phyloP scores from a whole-genome alignment of 2,113 vertebrate genomes.

The Peucedramus taeniatus region DNA sequence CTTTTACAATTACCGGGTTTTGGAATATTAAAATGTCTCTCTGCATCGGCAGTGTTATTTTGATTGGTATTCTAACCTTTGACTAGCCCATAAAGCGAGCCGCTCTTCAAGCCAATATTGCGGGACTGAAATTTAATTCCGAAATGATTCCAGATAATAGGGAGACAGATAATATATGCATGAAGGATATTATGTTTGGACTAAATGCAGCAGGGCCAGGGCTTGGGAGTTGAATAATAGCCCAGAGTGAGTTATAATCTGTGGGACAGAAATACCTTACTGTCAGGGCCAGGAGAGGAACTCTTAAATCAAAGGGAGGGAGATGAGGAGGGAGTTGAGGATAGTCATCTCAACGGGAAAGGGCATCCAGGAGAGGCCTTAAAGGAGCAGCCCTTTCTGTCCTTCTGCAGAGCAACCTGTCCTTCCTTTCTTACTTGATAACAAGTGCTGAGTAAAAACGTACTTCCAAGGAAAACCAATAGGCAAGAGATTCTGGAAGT shows the following conservation, averaged over 20 bases:
- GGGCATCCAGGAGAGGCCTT: slow-evolving; percentile 51
- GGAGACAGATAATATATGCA: slow-evolving; percentile 99
- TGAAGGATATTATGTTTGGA: slow-evolving; percentile 99
- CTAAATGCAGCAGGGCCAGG: slow-evolving; percentile 86
- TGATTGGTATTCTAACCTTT: slow-evolving; percentile 99
- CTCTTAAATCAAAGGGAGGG: slow-evolving; percentile 89
- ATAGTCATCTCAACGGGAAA: slow-evolving; percentile 56
- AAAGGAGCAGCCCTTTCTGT: slow-evolving; percentile 18
- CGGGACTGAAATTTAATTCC: slow-evolving; percentile 95
- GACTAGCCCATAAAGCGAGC: slow-evolving; percentile 91
- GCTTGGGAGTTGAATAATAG: slow-evolving; percentile 97
- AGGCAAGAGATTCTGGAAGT: background rate
- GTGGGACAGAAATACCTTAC: slow-evolving; percentile 95
- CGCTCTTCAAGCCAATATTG: slow-evolving; percentile 90
- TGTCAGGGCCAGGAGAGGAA: slow-evolving; percentile 92
- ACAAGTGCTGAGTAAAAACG: background rate
- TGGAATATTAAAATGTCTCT: slow-evolving; percentile 99
- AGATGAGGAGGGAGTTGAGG: slow-evolving; percentile 48
- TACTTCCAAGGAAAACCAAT: background rate
- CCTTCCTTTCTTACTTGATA: background rate
- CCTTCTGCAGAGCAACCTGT: background rate
- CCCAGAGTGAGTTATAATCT: slow-evolving; percentile 92
- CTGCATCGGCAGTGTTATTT: slow-evolving; percentile 91
- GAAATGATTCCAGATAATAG: slow-evolving; percentile 98
- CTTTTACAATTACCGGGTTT: slow-evolving; percentile 98